These are phyloP conservation scores for Choristoneura fumiferana DNA, from an alignment of 1,140 invertebrate species.

Conservation along the genomic window DNA sequence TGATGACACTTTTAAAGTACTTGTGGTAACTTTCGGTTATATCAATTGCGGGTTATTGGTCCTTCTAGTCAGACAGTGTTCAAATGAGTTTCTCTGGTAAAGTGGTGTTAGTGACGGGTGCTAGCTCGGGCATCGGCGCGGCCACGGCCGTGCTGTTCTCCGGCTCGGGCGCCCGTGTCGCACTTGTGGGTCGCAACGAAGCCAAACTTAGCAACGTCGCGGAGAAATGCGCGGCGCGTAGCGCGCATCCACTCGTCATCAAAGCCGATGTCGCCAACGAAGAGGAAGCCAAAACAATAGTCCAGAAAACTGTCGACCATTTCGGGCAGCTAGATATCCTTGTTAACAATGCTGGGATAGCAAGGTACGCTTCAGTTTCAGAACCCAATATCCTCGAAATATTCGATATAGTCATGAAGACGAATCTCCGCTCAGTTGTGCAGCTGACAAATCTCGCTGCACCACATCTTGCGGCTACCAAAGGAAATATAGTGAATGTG, in stretches of 20 bases:
- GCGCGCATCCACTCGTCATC: background rate
- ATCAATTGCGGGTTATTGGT: too few species aligned
- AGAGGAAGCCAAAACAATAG: background rate
- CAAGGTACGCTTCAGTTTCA: background rate
- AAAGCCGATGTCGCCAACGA: background rate
- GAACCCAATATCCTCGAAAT: background rate
- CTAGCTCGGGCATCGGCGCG: too few species aligned
- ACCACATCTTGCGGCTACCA: background rate
- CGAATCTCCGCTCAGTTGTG: background rate
- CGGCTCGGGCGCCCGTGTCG: too few species aligned
- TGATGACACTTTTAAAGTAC: too few species aligned
- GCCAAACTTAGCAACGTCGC: too few species aligned
- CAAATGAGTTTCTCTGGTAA: too few species aligned
- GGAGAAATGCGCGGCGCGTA: background rate
- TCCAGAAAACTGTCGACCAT: background rate
- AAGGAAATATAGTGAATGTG: slow-evolving; percentile 1
- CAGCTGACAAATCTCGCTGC: background rate
- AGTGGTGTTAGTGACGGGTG: too few species aligned
- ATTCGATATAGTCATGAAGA: background rate
- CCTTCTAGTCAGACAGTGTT: too few species aligned
- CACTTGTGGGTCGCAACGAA: too few species aligned
- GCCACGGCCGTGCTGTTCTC: too few species aligned
- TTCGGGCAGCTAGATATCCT: background rate
- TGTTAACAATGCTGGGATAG: background rate
- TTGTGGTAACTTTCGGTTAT: too few species aligned